A percentile compares a stretch with the other conserved stretches of the same genome.
These are phyloP conservation scores for Hydraecia micacea DNA, from an alignment of 2,888 invertebrate genomes.

Conservation along the genomic window DNA sequence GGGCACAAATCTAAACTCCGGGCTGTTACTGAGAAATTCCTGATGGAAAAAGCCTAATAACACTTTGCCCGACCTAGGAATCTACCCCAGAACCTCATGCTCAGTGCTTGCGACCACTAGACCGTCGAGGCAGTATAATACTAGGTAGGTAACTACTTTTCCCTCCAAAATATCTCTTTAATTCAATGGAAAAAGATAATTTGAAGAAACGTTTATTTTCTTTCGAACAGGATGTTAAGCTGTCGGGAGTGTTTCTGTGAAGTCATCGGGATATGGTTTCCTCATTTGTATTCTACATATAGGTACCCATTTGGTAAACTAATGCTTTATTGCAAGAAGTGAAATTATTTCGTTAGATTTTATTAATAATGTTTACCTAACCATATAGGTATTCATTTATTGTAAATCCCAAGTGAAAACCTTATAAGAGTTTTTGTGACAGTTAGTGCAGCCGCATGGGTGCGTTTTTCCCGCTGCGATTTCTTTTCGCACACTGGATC, in stretches of 20 bases:
- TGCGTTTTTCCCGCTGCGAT: not conserved
- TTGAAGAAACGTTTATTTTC: conserved; percentile 17
- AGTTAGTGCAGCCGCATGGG: not conserved
- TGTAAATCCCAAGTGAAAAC: conserved; percentile 4
- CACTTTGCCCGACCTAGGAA: not conserved
- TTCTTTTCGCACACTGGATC: not conserved
- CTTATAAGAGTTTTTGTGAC: not conserved
- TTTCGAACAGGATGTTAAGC: conserved; percentile 23
- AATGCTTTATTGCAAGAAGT: conserved; percentile 28
- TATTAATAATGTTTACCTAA: not conserved
- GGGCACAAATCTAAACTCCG: not conserved
- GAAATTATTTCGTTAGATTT: conserved; percentile 5
- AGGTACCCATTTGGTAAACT: not conserved
- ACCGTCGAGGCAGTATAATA: not conserved
- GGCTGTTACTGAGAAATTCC: not conserved
- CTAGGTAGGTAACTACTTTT: not conserved
- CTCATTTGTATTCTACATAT: not conserved
- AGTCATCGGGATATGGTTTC: conserved; percentile 23
- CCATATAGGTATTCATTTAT: not conserved
- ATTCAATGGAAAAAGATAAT: conserved; percentile 1
- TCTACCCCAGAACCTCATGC: not conserved
- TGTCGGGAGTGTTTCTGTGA: conserved; percentile 32
- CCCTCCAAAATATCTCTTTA: conserved; percentile 8
- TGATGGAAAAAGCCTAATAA: not conserved
- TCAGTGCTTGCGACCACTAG: not conserved